Evolutionary conservation across 2,888 invertebrate genomes (phyloP).

Genomic region (Dromius quadrimaculatus): DNA sequence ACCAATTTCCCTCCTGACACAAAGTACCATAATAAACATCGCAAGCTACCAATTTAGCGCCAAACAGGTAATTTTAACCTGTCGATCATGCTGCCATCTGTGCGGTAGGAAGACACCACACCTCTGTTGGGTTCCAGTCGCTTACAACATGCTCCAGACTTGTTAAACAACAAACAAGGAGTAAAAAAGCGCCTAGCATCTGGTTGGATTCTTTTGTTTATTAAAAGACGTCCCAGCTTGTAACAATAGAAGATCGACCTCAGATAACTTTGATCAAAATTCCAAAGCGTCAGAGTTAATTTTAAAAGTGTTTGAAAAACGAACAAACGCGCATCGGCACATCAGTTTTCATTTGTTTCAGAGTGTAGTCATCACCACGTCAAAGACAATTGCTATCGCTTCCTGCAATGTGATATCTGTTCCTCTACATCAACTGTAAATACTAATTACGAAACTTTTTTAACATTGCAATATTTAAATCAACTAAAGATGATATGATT

Average conservation of each 20-base stretch:
- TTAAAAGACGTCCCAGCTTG: constrained; percentile 34
- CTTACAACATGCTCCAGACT: constrained; percentile 36
- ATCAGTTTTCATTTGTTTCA: constrained; percentile 30
- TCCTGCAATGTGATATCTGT: constrained; percentile 39
- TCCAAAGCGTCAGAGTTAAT: constrained; percentile 38
- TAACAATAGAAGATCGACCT: constrained; percentile 40
- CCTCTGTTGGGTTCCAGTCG: constrained; percentile 5
- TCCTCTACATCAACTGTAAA: not conserved
- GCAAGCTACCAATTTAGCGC: constrained; percentile 31
- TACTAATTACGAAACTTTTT: constrained; percentile 2
- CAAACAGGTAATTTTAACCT: constrained; percentile 33
- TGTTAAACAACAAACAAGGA: constrained; percentile 29
- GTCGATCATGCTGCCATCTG: constrained; percentile 29
- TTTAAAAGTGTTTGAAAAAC: constrained; percentile 37
- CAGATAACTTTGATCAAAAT: constrained; percentile 44
- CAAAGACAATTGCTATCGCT: constrained; percentile 44
- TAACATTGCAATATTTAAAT: too few species aligned
- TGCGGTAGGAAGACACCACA: not conserved
- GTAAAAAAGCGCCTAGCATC: constrained; percentile 39
- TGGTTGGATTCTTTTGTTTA: constrained; percentile 40
- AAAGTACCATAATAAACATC: constrained; percentile 36
- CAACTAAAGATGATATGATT: too few species aligned
- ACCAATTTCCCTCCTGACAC: constrained; percentile 31
- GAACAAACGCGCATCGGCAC: constrained; percentile 37
- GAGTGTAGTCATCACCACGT: constrained; percentile 24